Evolutionary conservation across 1,140 invertebrate genomes (phyloP).

Genomic region (Matsumurasca onukii): DNA sequence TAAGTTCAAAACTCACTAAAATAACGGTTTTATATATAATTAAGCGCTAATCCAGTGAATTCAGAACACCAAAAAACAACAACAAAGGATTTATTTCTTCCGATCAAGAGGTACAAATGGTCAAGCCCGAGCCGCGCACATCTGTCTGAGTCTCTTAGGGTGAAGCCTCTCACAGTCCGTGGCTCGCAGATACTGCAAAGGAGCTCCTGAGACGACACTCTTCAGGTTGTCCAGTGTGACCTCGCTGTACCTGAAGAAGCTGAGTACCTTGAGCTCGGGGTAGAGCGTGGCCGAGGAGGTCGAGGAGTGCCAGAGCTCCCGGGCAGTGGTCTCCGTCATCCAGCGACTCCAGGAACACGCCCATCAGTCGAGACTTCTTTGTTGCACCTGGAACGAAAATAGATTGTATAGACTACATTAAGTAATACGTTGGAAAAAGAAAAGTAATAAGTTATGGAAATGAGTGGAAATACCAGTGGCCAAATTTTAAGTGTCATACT

Average conservation of each 20-base stretch:
- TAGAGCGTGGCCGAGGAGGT: conserved; percentile 2
- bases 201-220: conserved; percentile 20
- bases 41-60: background rate
- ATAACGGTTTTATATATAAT: too few relatives aligned
- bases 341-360: conserved; percentile 43
- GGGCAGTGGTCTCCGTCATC: conserved; percentile 33
- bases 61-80: background rate
- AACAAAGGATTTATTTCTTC: too few relatives aligned
- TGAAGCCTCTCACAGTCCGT: conserved; percentile 28
- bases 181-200: conserved; percentile 21
- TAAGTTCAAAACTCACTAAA: too few relatives aligned
- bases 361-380: conserved; percentile 34
- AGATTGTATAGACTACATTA: too few relatives aligned
- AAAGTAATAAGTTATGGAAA: too few relatives aligned
- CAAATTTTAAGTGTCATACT: too few relatives aligned
- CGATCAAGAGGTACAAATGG: conserved; percentile 22
- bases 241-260: conserved; percentile 40
- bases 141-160: conserved; percentile 20
- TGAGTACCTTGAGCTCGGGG: conserved; percentile 37
- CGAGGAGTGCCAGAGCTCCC: conserved; percentile 26
- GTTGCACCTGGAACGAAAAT: conserved; percentile 23
- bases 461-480: too few relatives aligned
- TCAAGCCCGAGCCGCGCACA: background rate
- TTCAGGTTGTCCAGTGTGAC: conserved; percentile 34
- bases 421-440: too few relatives aligned